Percentiles rank a stretch among this genome's conserved stretches.
Conservation (phyloP, 2,113 vertebrate genomes). For the Megaceryle torquata region DNA sequence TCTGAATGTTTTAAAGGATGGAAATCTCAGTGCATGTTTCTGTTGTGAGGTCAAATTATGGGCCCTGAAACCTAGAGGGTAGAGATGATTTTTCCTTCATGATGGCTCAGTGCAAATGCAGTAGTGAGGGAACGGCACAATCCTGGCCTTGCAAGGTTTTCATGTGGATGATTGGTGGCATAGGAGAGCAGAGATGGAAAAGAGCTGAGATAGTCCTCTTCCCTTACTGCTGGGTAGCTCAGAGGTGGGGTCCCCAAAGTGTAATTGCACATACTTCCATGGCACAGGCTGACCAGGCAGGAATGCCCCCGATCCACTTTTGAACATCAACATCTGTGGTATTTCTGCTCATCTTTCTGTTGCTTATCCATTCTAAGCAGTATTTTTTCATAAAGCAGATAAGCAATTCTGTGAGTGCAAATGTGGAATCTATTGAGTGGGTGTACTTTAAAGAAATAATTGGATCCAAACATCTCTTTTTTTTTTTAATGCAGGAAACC, state of each 20-base stretch:
- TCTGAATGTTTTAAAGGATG: background rate
- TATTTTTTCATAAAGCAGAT: background rate
- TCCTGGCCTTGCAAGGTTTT: background rate
- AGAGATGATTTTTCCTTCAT: background rate
- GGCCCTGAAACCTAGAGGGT: background rate
- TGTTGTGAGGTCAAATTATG: background rate
- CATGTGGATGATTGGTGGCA: rapidly evolving
- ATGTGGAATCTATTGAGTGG: slow-evolving; percentile 23
- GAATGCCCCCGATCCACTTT: background rate
- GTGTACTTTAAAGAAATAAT: slow-evolving; percentile 33
- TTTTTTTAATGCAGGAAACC: slow-evolving; percentile 43
- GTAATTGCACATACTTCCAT: background rate
- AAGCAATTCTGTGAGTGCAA: slow-evolving; percentile 19
- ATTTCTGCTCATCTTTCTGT: background rate
- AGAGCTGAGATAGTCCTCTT: background rate
- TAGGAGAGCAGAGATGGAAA: background rate
- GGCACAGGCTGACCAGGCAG: background rate
- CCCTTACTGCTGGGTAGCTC: background rate
- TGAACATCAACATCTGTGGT: background rate
- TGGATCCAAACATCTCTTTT: slow-evolving; percentile 40
- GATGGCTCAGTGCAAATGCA: background rate
- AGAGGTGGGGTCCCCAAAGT: background rate
- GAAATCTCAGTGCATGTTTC: background rate
- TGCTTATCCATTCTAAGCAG: background rate
- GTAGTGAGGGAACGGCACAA: background rate